Conservation (phyloP, 2,113 vertebrate genomes). For the Coracopsis vasa region DNA sequence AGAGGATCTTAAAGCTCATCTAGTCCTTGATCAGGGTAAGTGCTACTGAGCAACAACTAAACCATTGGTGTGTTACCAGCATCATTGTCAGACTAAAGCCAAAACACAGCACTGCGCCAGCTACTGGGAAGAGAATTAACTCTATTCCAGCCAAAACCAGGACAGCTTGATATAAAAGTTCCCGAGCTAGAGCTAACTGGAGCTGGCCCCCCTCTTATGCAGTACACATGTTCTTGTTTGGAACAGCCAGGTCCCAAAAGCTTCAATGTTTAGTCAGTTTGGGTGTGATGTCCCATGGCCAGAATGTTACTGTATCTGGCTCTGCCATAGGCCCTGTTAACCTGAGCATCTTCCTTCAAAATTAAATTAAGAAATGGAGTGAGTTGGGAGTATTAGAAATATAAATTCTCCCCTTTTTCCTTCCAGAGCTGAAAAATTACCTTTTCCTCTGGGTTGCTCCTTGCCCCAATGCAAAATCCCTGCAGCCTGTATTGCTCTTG, state of each 20-base stretch:
- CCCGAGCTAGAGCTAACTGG: background rate
- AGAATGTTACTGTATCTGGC: background rate
- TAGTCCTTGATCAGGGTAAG: background rate
- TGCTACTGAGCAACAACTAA: background rate
- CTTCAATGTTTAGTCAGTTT: background rate
- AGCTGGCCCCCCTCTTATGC: background rate
- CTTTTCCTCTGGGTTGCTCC: background rate
- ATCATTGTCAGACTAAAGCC: background rate
- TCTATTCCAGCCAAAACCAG: background rate
- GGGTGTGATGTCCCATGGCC: fast-evolving
- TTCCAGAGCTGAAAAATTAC: background rate
- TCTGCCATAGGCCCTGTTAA: background rate
- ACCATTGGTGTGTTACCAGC: background rate
- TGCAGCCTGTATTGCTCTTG: background rate
- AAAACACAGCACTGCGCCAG: background rate
- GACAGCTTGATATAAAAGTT: background rate
- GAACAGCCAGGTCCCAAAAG: background rate
- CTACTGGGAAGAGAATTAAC: background rate
- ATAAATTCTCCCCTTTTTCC: background rate
- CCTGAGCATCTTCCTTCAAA: background rate
- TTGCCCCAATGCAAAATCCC: background rate
- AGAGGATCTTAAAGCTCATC: background rate
- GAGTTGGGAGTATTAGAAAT: background rate
- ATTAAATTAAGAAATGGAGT: background rate
- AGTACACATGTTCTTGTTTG: background rate